These are phyloP conservation scores for Polyploca ridens DNA, from an alignment of 2,888 invertebrate species.

Conservation along the genomic window DNA sequence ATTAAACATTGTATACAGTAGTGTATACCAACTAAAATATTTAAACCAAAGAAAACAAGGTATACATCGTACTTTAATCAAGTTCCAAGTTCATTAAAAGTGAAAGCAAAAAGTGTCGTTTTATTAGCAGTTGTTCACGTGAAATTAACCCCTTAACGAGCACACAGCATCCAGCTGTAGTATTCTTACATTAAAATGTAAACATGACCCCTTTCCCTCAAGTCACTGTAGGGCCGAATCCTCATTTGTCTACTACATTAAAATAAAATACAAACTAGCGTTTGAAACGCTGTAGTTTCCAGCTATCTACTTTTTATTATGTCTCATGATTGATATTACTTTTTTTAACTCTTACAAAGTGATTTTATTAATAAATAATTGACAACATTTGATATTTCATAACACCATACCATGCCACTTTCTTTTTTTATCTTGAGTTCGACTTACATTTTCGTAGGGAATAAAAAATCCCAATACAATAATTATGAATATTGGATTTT, in stretches of 20 bases:
- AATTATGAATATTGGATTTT: too few species aligned
- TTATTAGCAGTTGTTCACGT: conserved; percentile 54
- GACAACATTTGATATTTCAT: too few species aligned
- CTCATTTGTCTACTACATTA: conserved; percentile 75
- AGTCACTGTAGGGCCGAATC: conserved; percentile 66
- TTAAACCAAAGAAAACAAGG: neutral
- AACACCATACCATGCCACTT: too few species aligned
- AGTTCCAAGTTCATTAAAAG: conserved; percentile 64
- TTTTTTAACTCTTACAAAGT: too few species aligned
- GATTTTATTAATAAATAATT: too few species aligned
- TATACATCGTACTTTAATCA: conserved; percentile 42
- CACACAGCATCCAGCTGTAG: conserved; percentile 46
- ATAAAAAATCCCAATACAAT: too few species aligned
- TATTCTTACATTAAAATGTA: conserved; percentile 82
- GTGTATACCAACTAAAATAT: neutral
- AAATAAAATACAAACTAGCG: conserved; percentile 50
- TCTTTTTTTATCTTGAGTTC: too few species aligned
- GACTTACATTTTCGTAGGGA: too few species aligned
- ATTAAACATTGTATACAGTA: neutral
- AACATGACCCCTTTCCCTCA: conserved; percentile 73
- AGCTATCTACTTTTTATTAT: neutral
- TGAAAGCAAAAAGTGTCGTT: conserved; percentile 67
- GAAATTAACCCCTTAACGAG: conserved; percentile 75
- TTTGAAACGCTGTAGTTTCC: conserved; percentile 31
- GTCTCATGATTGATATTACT: too few species aligned